Evolutionary conservation across 2,888 invertebrate species (phyloP).

Genomic region (Spilarctia lutea): DNA sequence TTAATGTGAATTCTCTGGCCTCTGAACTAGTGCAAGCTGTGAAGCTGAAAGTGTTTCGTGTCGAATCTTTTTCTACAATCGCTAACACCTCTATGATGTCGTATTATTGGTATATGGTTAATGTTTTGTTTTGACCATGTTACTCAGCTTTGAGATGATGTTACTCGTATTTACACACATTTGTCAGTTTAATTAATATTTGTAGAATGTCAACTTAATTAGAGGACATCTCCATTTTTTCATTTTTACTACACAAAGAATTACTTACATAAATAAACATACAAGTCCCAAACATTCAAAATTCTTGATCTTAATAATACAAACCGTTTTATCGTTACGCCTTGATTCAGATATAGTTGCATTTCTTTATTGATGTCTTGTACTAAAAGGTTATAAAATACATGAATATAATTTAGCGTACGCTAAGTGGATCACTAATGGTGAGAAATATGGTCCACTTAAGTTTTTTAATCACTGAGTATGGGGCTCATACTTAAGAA

Average conservation of each 20-base stretch:
- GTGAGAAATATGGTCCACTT: neutral
- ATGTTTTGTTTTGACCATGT: too few species aligned
- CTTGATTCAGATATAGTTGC: neutral
- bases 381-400: neutral
- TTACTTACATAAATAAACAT: neutral
- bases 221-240: neutral
- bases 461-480: neutral
- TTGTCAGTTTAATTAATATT: too few species aligned
- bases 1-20: too few species aligned
- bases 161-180: too few species aligned
- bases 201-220: too few species aligned
- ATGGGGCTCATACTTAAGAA: neutral
- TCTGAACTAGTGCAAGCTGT: too few species aligned
- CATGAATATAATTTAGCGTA: neutral
- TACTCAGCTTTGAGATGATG: too few species aligned
- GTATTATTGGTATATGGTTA: too few species aligned
- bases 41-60: too few species aligned
- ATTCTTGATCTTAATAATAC: neutral
- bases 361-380: neutral
- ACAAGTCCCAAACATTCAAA: neutral
- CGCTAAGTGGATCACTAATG: neutral
- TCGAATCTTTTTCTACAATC: too few species aligned
- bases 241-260: neutral
- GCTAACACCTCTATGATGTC: too few species aligned
- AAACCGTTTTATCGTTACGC: neutral